phyloP scores from a whole-genome alignment of 92 coral and sea anemone species.

The Virgularia gustaviana region DNA sequence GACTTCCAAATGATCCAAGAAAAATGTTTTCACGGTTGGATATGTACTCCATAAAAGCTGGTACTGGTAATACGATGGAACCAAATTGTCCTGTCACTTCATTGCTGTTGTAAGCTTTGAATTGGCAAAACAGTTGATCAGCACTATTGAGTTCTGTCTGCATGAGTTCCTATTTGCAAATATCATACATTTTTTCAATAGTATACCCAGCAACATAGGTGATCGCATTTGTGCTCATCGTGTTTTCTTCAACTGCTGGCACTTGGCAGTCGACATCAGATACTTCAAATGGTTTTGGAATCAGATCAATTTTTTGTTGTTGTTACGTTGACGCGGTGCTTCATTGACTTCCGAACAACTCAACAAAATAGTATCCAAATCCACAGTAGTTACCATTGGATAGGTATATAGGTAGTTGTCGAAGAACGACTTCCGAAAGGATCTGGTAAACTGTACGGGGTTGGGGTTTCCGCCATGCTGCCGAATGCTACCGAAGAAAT shows the following conservation, averaged over 20 bases:
- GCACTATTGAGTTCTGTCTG: too few relatives aligned
- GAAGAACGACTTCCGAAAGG: not conserved
- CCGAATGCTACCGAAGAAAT: not conserved
- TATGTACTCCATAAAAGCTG: too few relatives aligned
- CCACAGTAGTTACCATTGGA: not conserved
- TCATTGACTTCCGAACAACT: not conserved
- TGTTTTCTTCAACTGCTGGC: not conserved
- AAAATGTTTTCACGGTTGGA: too few relatives aligned
- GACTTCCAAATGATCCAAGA: too few relatives aligned
- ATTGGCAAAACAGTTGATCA: too few relatives aligned
- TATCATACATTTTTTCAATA: not conserved
- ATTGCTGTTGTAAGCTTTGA: too few relatives aligned
- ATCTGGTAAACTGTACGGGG: not conserved
- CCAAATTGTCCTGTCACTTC: too few relatives aligned
- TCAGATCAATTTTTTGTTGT: not conserved
- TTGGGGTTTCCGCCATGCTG: slow-evolving; percentile 9
- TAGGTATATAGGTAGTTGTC: not conserved
- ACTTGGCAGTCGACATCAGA: not conserved
- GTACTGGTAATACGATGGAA: too few relatives aligned
- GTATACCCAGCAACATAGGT: slow-evolving; percentile 1
- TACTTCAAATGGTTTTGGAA: not conserved
- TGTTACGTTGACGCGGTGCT: not conserved
- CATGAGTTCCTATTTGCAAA: too few relatives aligned
- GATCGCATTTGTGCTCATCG: not conserved
- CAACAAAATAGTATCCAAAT: not conserved